Conservation (phyloP, 2,888 invertebrate genomes). For the Pseudoips prasinana region DNA sequence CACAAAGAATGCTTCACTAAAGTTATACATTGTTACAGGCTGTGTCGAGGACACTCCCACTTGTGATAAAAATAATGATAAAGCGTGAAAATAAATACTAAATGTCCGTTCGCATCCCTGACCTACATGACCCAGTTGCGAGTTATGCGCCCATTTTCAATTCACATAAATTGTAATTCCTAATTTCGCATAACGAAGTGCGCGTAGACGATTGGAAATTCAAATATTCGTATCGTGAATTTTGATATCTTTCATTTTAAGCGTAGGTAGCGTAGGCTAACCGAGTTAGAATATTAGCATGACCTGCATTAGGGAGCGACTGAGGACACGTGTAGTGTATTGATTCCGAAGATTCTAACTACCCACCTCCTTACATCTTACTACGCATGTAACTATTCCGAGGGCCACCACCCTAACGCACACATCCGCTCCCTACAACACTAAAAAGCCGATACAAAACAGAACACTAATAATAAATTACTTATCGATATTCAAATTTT, state of each 20-base stretch:
- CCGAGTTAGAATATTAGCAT: slow-evolving; percentile 1
- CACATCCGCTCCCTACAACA: too few relatives aligned
- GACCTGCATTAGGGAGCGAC: slow-evolving; percentile 15
- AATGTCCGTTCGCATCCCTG: slow-evolving; percentile 45
- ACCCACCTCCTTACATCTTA: slow-evolving; percentile 2
- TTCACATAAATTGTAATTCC: slow-evolving; percentile 43
- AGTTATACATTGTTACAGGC: slow-evolving; percentile 36
- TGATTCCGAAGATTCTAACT: slow-evolving; percentile 22
- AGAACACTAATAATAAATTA: not conserved
- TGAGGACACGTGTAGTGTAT: slow-evolving; percentile 25
- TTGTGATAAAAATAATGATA: slow-evolving; percentile 49
- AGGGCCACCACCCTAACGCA: not conserved
- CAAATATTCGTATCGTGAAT: slow-evolving; percentile 27
- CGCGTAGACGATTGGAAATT: slow-evolving; percentile 33
- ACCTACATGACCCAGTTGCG: slow-evolving; percentile 58
- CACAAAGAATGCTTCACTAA: slow-evolving; percentile 45
- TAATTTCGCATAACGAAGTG: slow-evolving; percentile 37
- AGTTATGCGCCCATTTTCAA: slow-evolving; percentile 33
- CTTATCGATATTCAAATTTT: slow-evolving; percentile 21
- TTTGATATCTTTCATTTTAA: slow-evolving; percentile 17
- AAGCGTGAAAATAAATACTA: slow-evolving; percentile 39
- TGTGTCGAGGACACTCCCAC: slow-evolving; percentile 28
- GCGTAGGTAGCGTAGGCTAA: not conserved
- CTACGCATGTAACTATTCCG: not conserved
- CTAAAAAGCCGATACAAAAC: slow-evolving; percentile 2